phyloP scores from a whole-genome alignment of 2,797 vertebrate genomes.

The Ispidina picta region DNA sequence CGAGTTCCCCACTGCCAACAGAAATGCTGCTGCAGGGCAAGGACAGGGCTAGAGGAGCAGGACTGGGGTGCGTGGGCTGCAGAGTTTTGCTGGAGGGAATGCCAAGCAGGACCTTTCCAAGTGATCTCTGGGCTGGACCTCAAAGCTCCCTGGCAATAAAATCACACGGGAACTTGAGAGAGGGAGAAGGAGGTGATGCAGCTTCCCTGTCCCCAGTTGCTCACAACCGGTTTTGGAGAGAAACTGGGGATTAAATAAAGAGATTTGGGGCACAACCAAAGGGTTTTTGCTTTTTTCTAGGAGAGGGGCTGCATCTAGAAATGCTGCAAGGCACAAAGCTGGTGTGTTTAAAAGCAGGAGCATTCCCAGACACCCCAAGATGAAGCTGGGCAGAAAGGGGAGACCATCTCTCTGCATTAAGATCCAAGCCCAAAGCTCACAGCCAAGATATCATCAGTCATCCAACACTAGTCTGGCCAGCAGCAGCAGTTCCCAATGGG shows the following conservation, averaged over 20 bases:
- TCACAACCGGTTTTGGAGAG: background rate
- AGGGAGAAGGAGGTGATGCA: background rate
- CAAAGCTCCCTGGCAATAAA: background rate
- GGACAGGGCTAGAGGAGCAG: background rate
- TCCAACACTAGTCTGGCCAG: background rate
- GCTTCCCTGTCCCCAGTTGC: background rate
- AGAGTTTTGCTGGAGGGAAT: background rate
- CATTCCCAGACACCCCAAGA: accelerated
- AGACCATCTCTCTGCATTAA: background rate
- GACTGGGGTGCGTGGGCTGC: background rate
- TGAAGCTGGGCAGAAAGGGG: background rate
- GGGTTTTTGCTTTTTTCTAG: background rate
- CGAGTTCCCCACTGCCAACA: background rate
- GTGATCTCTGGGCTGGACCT: background rate
- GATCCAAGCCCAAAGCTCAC: background rate
- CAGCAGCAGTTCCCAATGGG: background rate
- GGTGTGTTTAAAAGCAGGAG: background rate
- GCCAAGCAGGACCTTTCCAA: background rate
- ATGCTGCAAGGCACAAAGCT: background rate
- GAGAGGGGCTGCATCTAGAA: background rate
- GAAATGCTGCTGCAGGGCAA: accelerated
- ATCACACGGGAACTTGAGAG: accelerated
- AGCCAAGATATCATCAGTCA: background rate
- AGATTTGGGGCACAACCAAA: background rate
- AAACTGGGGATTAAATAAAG: background rate